Evolutionary conservation across 1,140 invertebrate species (phyloP).

Genomic region (Ceratina japonica): DNA sequence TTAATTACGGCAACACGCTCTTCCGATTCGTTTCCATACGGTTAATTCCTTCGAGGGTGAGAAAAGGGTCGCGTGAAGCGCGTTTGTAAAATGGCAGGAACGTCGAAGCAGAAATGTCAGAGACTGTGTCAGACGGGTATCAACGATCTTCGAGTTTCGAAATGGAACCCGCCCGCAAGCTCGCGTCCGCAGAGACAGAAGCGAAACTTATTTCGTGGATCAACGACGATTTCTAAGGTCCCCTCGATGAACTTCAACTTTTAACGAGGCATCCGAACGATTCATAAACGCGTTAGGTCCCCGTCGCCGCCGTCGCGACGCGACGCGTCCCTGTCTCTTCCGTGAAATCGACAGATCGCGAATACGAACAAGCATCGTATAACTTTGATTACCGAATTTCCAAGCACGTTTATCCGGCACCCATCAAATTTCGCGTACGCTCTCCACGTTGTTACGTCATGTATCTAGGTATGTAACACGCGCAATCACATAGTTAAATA

Average conservation of each 20-base stretch:
- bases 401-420: neutral
- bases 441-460: neutral
- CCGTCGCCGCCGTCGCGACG: too few relatives aligned
- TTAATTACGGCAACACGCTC: neutral
- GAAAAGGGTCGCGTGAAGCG: neutral
- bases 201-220: conserved; percentile 42
- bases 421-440: neutral
- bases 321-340: neutral
- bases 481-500: neutral
- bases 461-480: neutral
- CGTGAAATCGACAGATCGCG: neutral
- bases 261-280: conserved; percentile 42
- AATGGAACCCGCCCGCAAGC: conserved; percentile 32
- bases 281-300: conserved; percentile 7
- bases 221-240: neutral
- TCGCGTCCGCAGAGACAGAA: neutral
- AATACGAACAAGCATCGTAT: neutral
- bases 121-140: conserved; percentile 13
- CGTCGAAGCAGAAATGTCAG: too few relatives aligned
- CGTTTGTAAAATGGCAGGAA: neutral
- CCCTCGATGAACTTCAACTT: conserved; percentile 50
- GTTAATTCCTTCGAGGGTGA: neutral
- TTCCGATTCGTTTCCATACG: neutral
- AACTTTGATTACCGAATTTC: conserved; percentile 23
- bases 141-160: conserved; percentile 8